Conservation (phyloP, 2,888 invertebrate species). For the Cerastis rubricosa region DNA sequence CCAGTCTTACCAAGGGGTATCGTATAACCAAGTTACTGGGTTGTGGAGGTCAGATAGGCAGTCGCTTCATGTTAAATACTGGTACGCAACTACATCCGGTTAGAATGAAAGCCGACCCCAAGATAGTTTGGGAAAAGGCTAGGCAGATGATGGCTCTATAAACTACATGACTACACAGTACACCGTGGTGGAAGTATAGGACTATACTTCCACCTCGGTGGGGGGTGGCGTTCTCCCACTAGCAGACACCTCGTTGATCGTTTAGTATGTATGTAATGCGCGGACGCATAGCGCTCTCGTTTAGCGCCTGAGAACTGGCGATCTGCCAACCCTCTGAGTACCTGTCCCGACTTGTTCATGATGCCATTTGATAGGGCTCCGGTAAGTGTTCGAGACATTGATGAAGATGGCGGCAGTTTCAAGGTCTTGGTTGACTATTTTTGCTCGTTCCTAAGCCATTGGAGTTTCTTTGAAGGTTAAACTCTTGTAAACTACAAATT, state of each 20-base stretch:
- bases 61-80: too few relatives aligned
- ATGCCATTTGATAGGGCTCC: conserved; percentile 2
- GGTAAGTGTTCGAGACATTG: conserved; percentile 16
- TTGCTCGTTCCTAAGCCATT: neutral
- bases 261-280: conserved; percentile 46
- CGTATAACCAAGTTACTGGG: too few relatives aligned
- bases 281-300: conserved; percentile 39
- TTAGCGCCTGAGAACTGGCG: conserved; percentile 51
- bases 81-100: too few relatives aligned
- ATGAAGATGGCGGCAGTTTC: conserved; percentile 17
- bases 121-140: too few relatives aligned
- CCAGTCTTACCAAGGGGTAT: too few relatives aligned
- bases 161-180: too few relatives aligned
- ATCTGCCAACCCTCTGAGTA: conserved; percentile 36
- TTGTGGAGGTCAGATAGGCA: too few relatives aligned
- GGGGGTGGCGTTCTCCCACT: too few relatives aligned
- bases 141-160: too few relatives aligned
- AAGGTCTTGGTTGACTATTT: conserved; percentile 31
- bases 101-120: too few relatives aligned
- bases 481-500: neutral
- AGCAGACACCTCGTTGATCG: conserved; percentile 20
- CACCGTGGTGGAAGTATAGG: too few relatives aligned
- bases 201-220: too few relatives aligned
- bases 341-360: conserved; percentile 47
- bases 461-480: neutral